A percentile compares a stretch with the other conserved stretches of the same genome.
These are phyloP conservation scores for Atta texana DNA, from an alignment of 1,140 invertebrate genomes.

Conservation along the genomic window DNA sequence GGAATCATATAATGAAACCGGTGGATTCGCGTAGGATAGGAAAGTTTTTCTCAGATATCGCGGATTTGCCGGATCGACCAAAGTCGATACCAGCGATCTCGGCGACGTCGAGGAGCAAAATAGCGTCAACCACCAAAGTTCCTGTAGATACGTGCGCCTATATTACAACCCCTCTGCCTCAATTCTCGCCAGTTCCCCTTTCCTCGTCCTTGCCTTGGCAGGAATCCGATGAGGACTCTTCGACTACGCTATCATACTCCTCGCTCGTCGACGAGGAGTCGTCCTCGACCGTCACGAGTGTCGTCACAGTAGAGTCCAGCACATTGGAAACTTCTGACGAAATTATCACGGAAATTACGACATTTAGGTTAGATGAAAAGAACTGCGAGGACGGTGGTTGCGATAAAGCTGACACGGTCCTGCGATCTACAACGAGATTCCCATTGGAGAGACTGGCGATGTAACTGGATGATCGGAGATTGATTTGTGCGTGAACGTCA, in stretches of 20 bases:
- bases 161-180: conserved; percentile 18
- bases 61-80: conserved; percentile 22
- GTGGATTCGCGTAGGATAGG: conserved; percentile 33
- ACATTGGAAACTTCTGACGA: conserved; percentile 35
- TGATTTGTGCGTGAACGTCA: conserved; percentile 3
- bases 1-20: conserved; percentile 28
- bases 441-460: conserved; percentile 60
- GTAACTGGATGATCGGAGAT: conserved; percentile 26
- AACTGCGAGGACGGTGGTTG: conserved; percentile 37
- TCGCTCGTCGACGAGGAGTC: conserved; percentile 53
- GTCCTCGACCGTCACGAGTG: conserved; percentile 55
- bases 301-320: conserved; percentile 11
- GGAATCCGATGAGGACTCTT: conserved; percentile 20
- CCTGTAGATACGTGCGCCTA: conserved; percentile 48
- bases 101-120: conserved; percentile 16
- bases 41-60: background rate
- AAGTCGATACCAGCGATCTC: conserved; percentile 40
- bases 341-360: conserved; percentile 54
- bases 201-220: conserved; percentile 18
- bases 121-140: conserved; percentile 60
- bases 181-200: conserved; percentile 14
- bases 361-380: conserved; percentile 34
- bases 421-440: conserved; percentile 22
- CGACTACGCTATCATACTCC: conserved; percentile 32
- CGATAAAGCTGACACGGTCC: background rate